Evolutionary conservation across 2,797 vertebrate genomes (phyloP).

Genomic region (Percopsis omiscomaycus): DNA sequence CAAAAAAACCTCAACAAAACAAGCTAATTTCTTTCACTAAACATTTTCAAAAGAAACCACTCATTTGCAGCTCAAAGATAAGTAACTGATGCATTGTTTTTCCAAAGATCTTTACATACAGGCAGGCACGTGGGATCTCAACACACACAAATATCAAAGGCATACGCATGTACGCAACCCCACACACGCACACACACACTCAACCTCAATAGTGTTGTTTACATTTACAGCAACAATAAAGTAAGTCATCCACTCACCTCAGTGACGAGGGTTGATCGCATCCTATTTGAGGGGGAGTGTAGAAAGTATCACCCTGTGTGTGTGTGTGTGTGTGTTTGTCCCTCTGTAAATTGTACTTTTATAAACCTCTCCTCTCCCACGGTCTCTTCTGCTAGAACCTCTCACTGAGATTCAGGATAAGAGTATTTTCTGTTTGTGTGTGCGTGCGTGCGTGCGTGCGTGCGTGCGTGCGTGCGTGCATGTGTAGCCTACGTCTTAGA

Average conservation of each 20-base stretch:
- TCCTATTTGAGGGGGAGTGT: slow-evolving; percentile 2
- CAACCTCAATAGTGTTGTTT: slow-evolving; percentile 21
- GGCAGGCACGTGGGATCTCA: neutral
- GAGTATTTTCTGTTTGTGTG: slow-evolving; percentile 38
- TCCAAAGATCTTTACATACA: neutral
- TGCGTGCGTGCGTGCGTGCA: slow-evolving; percentile 1
- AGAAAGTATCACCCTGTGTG: neutral
- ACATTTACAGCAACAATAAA: slow-evolving; percentile 37
- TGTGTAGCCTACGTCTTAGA: slow-evolving; percentile 27
- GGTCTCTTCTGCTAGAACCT: slow-evolving; percentile 36
- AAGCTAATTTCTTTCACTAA: too few relatives aligned
- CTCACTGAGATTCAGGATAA: slow-evolving; percentile 39
- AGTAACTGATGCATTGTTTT: slow-evolving; percentile 6
- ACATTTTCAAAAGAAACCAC: slow-evolving; percentile 14
- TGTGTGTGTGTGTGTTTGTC: slow-evolving; percentile 13
- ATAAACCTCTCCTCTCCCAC: slow-evolving; percentile 32
- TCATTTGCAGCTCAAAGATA: neutral
- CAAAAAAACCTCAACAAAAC: too few relatives aligned
- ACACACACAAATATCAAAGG: slow-evolving; percentile 25
- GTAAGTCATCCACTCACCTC: slow-evolving; percentile 68
- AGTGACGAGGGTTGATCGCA: slow-evolving; percentile 47
- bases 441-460: slow-evolving; percentile 20
- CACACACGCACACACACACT: slow-evolving; percentile 12
- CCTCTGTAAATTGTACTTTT: slow-evolving; percentile 3
- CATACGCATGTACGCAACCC: slow-evolving; percentile 2